Base-by-base conservation (phyloP, 2,888 invertebrate genomes). In the Pinctada fucata region DNA sequence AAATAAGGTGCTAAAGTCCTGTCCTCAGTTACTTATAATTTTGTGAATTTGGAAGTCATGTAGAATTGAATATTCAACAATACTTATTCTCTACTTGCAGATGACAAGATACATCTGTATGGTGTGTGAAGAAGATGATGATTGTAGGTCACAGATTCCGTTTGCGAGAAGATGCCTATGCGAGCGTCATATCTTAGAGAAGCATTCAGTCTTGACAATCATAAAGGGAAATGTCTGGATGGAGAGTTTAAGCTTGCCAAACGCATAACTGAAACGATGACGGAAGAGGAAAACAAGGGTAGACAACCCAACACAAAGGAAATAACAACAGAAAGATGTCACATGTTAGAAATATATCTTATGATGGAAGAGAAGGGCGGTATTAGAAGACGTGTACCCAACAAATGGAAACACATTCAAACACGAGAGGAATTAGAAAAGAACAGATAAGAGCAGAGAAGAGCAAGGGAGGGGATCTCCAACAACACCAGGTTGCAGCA, bases 131-230 rank as follows among this genome's bases (percentile, higher is more conserved):
- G 69, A 48, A 16, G 16, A 45, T 13, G 10, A 47, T 47, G 16
- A 45, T 6, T 13, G 48, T 6, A 16, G 49, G 51, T 49, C 49
- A 8, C 47, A 47, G 10, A 16, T 76, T 6, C n/a, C 4, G 13
- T 73, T 73, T 47, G 73, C 64, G 65, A 4, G 65, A 13, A 65
- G 73, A 16, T 48, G n/a, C 8, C 16, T 73, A 45, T 73, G 69
- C 13, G 58, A 69, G 48, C 16, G 75, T 10, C 71, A 76, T 13
- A 16, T 76, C 10, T 16, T 47, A 16, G 71, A 75, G n/a, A 48
- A 68, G 8, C 75, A 67, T n/a, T 31, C 48, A 16, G 13, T 58
- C 2, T 67, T 69, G 58, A 58, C 13, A 58, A 58, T 58, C 58
- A 58, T 58, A 58, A 58, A 58, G 58, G 58, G 13, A 58, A 10